A percentile compares a stretch with the other conserved stretches of the same genome.
Evolutionary conservation across 2,113 vertebrate genomes (phyloP).

Genomic region (Gallinago jamesoni): DNA sequence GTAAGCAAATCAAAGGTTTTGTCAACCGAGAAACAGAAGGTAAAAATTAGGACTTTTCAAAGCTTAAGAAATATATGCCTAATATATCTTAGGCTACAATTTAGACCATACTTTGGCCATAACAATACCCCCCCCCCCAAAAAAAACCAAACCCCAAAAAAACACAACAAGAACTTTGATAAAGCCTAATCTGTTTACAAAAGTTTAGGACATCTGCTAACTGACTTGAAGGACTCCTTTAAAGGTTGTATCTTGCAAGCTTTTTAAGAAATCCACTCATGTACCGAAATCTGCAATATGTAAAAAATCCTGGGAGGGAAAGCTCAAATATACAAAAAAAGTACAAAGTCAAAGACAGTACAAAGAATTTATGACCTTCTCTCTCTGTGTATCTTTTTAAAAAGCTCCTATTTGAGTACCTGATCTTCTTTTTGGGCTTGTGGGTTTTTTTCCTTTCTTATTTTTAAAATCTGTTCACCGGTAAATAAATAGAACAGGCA

Average conservation of each 20-base stretch:
- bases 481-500: background rate
- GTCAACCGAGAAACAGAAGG: background rate
- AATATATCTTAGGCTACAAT: background rate
- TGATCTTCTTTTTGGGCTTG: background rate
- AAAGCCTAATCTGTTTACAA: background rate
- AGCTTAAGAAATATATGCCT: background rate
- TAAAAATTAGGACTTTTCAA: background rate
- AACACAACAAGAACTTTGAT: background rate
- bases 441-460: background rate
- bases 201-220: background rate
- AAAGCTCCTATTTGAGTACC: slow-evolving; percentile 2
- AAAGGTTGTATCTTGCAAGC: background rate
- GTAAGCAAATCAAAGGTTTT: background rate
- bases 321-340: slow-evolving; percentile 56
- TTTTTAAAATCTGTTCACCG: background rate
- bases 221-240: slow-evolving; percentile 33
- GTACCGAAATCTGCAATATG: slow-evolving; percentile 20
- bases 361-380: slow-evolving; percentile 29
- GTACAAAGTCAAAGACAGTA: slow-evolving; percentile 57
- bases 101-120: background rate
- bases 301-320: slow-evolving; percentile 37
- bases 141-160: background rate
- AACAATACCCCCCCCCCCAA: background rate
- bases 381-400: background rate
- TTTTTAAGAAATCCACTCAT: slow-evolving; percentile 37